A percentile compares a stretch with the other conserved stretches of the same genome.
Conservation (phyloP, 2,113 vertebrate genomes). For the Maccullochella peelii region DNA sequence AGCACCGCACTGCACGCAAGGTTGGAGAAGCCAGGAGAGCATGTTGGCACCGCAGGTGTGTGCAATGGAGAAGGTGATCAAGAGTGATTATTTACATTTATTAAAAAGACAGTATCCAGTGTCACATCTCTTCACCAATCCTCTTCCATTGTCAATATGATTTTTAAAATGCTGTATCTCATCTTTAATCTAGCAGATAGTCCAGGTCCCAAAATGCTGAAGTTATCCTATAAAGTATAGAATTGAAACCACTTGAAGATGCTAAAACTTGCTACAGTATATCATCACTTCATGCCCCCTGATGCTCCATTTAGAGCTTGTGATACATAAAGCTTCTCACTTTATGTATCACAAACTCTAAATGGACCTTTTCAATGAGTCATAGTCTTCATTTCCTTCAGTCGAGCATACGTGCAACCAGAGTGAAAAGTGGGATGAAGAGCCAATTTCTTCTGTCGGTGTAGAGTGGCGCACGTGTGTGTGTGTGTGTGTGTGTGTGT, state of each 20-base stretch:
- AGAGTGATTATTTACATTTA: neutral
- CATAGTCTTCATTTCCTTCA: neutral
- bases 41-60: slow-evolving; percentile 9
- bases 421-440: neutral
- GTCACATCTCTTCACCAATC: neutral
- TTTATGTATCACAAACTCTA: neutral
- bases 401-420: neutral
- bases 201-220: neutral
- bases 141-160: neutral
- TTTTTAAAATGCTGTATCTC: too few species aligned
- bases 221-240: neutral
- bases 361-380: neutral
- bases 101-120: neutral
- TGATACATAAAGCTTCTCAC: neutral
- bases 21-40: neutral
- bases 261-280: neutral
- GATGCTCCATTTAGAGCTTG: too few species aligned
- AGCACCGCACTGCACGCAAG: slow-evolving; percentile 2
- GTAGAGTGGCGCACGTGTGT: too few species aligned
- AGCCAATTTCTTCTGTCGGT: neutral
- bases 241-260: neutral
- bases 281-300: neutral
- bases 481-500: too few species aligned
- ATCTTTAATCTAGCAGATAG: too few species aligned
- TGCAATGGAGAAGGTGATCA: neutral